Evolutionary conservation across 2,113 vertebrate species (phyloP).

Genomic region (Turnix velox): DNA sequence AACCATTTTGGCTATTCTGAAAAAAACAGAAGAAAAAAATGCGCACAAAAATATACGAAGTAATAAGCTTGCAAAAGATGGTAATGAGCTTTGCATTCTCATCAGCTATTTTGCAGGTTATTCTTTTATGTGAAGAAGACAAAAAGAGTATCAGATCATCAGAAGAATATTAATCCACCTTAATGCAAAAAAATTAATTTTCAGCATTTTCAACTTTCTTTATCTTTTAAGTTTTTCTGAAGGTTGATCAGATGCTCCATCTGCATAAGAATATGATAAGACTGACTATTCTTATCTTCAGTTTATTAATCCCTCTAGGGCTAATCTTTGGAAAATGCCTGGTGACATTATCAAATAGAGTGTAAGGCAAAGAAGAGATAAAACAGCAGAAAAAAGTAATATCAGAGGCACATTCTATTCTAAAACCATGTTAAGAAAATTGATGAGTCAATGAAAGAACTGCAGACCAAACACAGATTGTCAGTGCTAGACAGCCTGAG

Average conservation of each 20-base stretch:
- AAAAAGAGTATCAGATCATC: not conserved
- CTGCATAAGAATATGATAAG: not conserved
- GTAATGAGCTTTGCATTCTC: not conserved
- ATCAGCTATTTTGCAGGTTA: not conserved
- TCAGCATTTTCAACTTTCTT: not conserved
- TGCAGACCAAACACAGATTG: not conserved
- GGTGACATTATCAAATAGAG: not conserved
- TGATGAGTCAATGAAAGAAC: not conserved
- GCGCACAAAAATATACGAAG: not conserved
- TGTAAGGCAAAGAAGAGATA: not conserved
- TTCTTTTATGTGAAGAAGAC: not conserved
- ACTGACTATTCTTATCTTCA: not conserved
- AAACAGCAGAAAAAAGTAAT: not conserved
- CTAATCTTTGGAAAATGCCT: not conserved
- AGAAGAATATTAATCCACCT: not conserved
- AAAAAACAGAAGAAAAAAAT: not conserved
- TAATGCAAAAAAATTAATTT: not conserved
- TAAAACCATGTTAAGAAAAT: not conserved
- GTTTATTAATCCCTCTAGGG: not conserved
- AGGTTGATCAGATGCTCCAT: not conserved
- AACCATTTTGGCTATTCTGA: not conserved
- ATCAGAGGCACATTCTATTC: not conserved
- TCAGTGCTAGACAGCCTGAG: not conserved
- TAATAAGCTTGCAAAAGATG: not conserved
- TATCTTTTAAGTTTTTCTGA: conserved; percentile 6